Evolutionary conservation across 2,888 invertebrate species (phyloP), one percentile per base, ranked within the genome.

Genomic region (Tryphoninae sp.): DNA sequence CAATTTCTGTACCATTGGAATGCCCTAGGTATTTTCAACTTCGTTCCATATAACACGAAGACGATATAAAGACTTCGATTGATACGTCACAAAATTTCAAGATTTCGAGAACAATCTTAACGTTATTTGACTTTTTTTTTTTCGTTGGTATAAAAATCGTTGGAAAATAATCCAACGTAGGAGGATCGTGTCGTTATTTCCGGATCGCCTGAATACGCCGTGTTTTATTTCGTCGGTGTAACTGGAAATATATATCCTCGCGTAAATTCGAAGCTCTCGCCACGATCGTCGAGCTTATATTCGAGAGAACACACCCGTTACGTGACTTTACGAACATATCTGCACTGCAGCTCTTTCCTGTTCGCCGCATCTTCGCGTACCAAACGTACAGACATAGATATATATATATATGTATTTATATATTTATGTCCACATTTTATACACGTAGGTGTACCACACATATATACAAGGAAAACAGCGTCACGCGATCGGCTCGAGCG

Each of bases 261-360:
- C 23, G 26, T 42, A 59, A 61, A 26, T 59, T 55, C 42, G 40
- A 49, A 7, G 53, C 64, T 23, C 42, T 55, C 59, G 42, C 26
- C 71, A 49, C 55, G 67, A 75, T 75, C 75, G 58, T 51, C 49
- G 53, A 80, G 75, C 73, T 72, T 69, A 73, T 53, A 53, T 76
- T 72, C 61, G 58, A 74, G 55, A 62, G 72, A 76, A 61, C 59
- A 82, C 83, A 81, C 79, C 83, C 83, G 85, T 83, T 85, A 83
- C 83, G 82, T 85, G 85, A 83, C 84, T 82, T 45, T 78, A 62
- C 74, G 59, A 76, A 76, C 68, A 62, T 83, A 83, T 82, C 84
- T 83, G 85, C 85, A 85, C 67, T 84, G 82, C 83, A 84, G 84
- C 80, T 81, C 79, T 84, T 77, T 68, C 78, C 65, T 61, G 58